Base-by-base conservation (phyloP, 2,113 vertebrate species). In the Ctenodactylus gundi region DNA sequence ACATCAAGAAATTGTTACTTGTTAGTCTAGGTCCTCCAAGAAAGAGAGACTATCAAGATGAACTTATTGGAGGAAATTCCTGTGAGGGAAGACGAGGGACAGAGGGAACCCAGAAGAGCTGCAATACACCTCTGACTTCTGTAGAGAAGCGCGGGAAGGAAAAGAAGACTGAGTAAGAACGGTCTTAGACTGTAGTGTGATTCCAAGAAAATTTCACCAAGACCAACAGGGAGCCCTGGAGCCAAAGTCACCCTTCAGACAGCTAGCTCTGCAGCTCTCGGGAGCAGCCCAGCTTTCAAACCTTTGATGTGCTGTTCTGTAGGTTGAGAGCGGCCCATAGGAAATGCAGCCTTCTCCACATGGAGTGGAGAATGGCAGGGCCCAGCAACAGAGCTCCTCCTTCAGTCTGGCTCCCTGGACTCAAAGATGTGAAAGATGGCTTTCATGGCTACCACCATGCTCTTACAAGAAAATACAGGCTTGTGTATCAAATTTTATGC, bases 131-230 rank as follows among this genome's bases (percentile, higher is more conserved):
- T 55, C 65, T 94, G 34, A 81, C 34, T 14, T 34, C 36, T 21
- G 36, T 36, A 75, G 36, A 76, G 18, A 29, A 88, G 27, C 51
- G 41, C 67, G 4, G 29, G 15, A 84, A 87, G 76, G 51, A 73
- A 39, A 85, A 49, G 34, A 75, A 75, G 41, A 29, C 7, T 55
- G 31, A 13, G 2, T 36, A 62, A 70, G 49, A 91, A 85, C 77
- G 62, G 20, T 64, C 60, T 41, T 70, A 76, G 34, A 68, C 25
- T 53, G 9, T 9, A 81, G 15, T 78, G 18, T 11, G 70, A 18
- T 68, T 82, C n/a, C 49, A 92, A 86, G 44, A 64, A 90, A 86
- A 76, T 57, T 53, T 68, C 49, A 78, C 12, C 49, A 87, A 88
- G 39, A 78, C 29, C 57, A 53, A 67, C 21, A 65, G 7, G 25